A percentile compares a stretch with the other conserved stretches of the same genome.
phyloP scores from a whole-genome alignment of 2,888 invertebrate species.

The Drosophila parthenogenetica region DNA sequence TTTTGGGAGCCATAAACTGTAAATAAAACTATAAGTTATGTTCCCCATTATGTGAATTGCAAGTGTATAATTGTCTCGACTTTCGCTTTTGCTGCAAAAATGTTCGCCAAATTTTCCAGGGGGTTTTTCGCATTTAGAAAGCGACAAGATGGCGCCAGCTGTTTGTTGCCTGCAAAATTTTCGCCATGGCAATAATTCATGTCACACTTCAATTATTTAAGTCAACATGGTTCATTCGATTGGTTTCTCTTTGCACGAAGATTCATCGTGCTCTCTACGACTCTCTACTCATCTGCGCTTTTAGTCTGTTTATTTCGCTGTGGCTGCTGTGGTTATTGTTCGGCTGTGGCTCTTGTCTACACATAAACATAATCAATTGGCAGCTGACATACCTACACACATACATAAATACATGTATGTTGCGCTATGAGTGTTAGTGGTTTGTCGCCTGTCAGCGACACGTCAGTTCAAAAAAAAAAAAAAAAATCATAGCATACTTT shows the following conservation, averaged over 20 bases:
- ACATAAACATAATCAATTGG: conserved; percentile 66
- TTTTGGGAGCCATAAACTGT: neutral
- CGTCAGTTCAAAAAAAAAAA: conserved; percentile 42
- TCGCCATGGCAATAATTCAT: conserved; percentile 49
- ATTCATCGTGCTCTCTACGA: neutral
- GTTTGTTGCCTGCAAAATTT: conserved; percentile 12
- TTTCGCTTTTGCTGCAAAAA: neutral
- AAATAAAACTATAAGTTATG: neutral
- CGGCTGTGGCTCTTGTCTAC: conserved; percentile 11
- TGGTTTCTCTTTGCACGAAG: conserved; percentile 19
- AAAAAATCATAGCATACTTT: conserved; percentile 37
- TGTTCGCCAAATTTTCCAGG: conserved; percentile 2
- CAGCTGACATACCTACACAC: conserved; percentile 53
- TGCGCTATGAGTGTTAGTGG: conserved; percentile 32
- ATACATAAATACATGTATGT: conserved; percentile 45
- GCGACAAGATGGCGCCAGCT: conserved; percentile 21
- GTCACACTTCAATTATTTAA: conserved; percentile 62
- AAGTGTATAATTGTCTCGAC: conserved; percentile 6
- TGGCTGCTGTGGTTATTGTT: conserved; percentile 8
- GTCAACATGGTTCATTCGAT: conserved; percentile 49
- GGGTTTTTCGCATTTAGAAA: conserved; percentile 1
- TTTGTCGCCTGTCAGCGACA: conserved; percentile 50
- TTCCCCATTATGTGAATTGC: neutral
- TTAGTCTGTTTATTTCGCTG: neutral
- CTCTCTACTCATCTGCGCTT: neutral